Conservation (phyloP, 2,888 invertebrate species). For the Dorcus parallelipipedus region DNA sequence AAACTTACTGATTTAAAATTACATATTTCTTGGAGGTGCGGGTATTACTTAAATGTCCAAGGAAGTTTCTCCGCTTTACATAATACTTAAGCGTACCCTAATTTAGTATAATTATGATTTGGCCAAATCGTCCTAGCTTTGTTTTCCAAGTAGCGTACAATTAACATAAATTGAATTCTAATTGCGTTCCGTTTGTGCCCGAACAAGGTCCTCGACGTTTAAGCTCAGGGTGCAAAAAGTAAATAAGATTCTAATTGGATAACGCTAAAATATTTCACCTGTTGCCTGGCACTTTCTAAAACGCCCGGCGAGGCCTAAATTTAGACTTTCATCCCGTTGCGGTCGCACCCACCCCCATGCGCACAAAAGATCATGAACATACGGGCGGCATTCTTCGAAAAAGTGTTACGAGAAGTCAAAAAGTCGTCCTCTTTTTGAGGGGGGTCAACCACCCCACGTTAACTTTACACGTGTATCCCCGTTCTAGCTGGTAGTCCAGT, state of each 20-base stretch:
- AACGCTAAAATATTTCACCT: conserved; percentile 10
- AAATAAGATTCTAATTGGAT: conserved; percentile 14
- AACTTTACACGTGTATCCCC: conserved; percentile 54
- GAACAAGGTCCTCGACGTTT: too few species aligned
- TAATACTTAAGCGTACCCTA: too few species aligned
- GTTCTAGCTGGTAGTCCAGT: conserved; percentile 36
- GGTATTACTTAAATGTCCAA: too few species aligned
- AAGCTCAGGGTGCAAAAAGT: conserved; percentile 6
- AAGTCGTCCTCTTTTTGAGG: conserved; percentile 48
- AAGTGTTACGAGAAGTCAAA: conserved; percentile 48
- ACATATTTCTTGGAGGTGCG: too few species aligned
- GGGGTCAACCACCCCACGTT: conserved; percentile 58
- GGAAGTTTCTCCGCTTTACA: too few species aligned
- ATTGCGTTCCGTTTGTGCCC: too few species aligned
- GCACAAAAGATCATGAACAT: conserved; percentile 22
- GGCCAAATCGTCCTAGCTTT: too few species aligned
- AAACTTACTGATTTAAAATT: too few species aligned
- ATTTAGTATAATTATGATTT: too few species aligned
- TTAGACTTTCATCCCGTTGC: background rate
- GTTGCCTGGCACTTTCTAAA: conserved; percentile 13
- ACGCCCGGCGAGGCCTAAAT: background rate
- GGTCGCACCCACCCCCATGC: conserved; percentile 15
- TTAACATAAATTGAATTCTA: too few species aligned
- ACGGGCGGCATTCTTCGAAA: conserved; percentile 38
- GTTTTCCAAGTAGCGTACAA: too few species aligned